Conservation (phyloP, 2,888 invertebrate species). For the Neuroscelio doddi region DNA sequence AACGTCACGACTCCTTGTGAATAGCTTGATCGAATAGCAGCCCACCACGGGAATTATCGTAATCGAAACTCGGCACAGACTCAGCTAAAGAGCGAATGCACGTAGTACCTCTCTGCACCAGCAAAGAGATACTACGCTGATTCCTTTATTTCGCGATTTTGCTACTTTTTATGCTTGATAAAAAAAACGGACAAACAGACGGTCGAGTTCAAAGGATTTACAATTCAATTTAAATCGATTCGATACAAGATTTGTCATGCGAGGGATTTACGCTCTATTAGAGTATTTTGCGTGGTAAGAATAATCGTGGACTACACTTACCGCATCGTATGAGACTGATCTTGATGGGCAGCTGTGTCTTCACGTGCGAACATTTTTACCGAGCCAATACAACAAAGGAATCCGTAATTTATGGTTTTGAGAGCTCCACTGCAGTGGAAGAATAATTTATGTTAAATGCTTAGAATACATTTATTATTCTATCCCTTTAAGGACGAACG, state of each 20-base stretch:
- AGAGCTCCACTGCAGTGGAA: not conserved
- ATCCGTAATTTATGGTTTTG: conserved; percentile 2
- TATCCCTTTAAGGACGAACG: too few relatives aligned
- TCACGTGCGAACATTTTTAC: not conserved
- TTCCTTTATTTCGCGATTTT: conserved; percentile 26
- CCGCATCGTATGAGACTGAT: conserved; percentile 20
- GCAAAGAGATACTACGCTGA: conserved; percentile 33
- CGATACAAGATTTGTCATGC: conserved; percentile 37
- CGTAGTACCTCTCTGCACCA: conserved; percentile 13
- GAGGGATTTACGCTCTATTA: conserved; percentile 15
- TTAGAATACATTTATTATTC: too few relatives aligned
- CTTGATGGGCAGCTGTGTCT: not conserved
- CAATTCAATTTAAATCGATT: conserved; percentile 30
- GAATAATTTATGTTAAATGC: conserved; percentile 1
- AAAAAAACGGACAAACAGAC: conserved; percentile 9
- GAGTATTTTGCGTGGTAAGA: conserved; percentile 11
- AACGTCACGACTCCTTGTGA: conserved; percentile 51
- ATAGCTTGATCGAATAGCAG: conserved; percentile 47
- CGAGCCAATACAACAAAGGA: not conserved
- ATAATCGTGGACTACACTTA: conserved; percentile 16
- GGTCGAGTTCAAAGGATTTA: conserved; percentile 20
- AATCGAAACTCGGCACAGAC: conserved; percentile 45
- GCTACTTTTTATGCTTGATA: conserved; percentile 27
- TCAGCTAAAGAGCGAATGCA: conserved; percentile 49
- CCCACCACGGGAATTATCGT: conserved; percentile 49